phyloP scores from a whole-genome alignment of 2,888 invertebrate species.

The Ornithoptera priamus region DNA sequence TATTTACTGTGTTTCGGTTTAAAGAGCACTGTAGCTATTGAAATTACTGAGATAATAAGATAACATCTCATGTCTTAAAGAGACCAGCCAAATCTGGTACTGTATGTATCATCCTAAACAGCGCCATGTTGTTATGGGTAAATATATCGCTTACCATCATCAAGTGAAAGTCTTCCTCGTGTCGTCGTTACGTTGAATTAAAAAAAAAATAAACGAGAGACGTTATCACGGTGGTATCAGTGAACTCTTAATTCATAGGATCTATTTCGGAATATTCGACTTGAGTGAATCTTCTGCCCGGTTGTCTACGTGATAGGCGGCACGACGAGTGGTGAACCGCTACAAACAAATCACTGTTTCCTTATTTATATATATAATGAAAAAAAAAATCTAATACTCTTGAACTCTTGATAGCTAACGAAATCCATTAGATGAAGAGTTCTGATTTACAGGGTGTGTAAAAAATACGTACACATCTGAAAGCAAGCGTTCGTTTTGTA shows the following conservation, averaged over 20 bases:
- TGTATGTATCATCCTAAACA: no score
- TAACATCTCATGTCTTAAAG: no score
- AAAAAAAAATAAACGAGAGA: not conserved
- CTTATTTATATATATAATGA: conserved; percentile 24
- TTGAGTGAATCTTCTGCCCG: conserved; percentile 1
- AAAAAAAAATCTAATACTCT: conserved; percentile 27
- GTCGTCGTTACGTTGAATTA: no score
- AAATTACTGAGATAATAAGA: no score
- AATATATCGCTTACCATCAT: no score
- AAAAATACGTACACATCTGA: conserved; percentile 17
- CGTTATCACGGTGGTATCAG: not conserved
- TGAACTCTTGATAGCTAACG: conserved; percentile 26
- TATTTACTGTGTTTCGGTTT: no score
- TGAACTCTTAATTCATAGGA: not conserved
- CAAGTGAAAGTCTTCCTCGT: no score
- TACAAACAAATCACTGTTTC: conserved; percentile 18
- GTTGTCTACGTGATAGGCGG: conserved; percentile 26
- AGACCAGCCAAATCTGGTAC: no score
- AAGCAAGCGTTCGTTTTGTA: conserved; percentile 9
- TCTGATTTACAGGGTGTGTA: conserved; percentile 23
- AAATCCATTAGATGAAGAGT: conserved; percentile 27
- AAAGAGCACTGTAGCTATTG: no score
- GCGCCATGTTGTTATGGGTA: no score
- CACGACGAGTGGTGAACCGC: conserved; percentile 22
- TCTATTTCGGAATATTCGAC: conserved; percentile 12